These are phyloP conservation scores for Pocillopora grandis DNA, from an alignment of 92 coral and sea anemone genomes.

Conservation along the genomic window DNA sequence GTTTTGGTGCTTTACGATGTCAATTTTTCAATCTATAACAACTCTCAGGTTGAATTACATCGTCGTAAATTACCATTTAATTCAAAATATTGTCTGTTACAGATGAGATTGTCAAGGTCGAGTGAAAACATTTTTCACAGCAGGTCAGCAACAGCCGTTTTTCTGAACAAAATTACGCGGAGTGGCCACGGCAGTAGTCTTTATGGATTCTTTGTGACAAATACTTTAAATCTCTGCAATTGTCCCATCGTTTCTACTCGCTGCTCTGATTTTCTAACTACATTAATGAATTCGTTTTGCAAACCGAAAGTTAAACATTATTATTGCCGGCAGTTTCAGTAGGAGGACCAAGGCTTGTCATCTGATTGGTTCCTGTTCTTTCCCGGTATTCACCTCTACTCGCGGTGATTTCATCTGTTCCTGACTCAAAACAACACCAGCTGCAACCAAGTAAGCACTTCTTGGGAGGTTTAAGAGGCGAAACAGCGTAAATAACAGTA, in stretches of 20 bases:
- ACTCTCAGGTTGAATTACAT: no score
- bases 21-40: no score
- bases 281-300: neutral
- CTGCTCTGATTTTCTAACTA: neutral
- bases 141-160: no score
- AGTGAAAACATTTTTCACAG: no score
- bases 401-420: neutral
- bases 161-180: no score
- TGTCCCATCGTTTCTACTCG: neutral
- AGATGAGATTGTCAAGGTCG: no score
- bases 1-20: no score
- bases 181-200: no score
- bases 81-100: no score
- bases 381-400: neutral
- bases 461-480: conserved; percentile 37
- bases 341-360: conserved; percentile 6
- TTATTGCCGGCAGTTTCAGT: neutral
- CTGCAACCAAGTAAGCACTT: neutral
- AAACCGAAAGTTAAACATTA: conserved; percentile 1
- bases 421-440: neutral
- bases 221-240: neutral
- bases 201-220: no score
- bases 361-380: conserved; percentile 34
- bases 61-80: no score
- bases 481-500: conserved; percentile 61